Evolutionary conservation across 2,113 vertebrate genomes (phyloP), one percentile per base, ranked within the genome.

Genomic region (Ophiodon elongatus): DNA sequence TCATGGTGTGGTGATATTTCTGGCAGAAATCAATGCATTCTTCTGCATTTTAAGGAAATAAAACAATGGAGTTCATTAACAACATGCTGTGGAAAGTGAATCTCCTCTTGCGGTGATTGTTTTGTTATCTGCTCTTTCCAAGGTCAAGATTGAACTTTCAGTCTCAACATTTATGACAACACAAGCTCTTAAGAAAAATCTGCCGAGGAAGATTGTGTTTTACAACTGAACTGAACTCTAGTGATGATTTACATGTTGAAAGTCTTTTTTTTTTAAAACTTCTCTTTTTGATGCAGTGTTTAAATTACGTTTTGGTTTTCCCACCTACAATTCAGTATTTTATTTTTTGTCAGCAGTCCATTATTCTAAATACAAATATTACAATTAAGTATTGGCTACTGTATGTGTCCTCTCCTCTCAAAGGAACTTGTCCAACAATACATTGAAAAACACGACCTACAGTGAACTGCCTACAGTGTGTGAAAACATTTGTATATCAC

Each of bases 1-100:
- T 86, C 2, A 59, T 41, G 19, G 19, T 76, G 31, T 74, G 29
- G 35, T 72, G 33, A 72, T 54, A 37, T 70, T 60, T 73, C 4
- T 60, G 25, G 25, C 14, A 13, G 23, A 71, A 63, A 15, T 45
- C 6, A 43, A 80, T n/a, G 4, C 21, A 50, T 50, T 60, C 4
- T 56, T 27, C 52, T 86, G 15, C 29, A 69, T 10, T 76, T 11
- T 35, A 63, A 63, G 7, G 73, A 65, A 79, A 90, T 77, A 79
- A 73, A 75, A 56, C 0, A 1, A 25, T 64, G 1, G 19, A 52
- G 39, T 82, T 35, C 17, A 50, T 45, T 21, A 43, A 65, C n/a
- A 64, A 56, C 43, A 19, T n/a, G 8, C 27, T 23, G 21, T 67
- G 4, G 17, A 15, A 57, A 14, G 31, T 35, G 14, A 4, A 76